Percentiles rank a stretch among this genome's conserved stretches.
Evolutionary conservation across 2,113 vertebrate genomes (phyloP).

Genomic region (Dromaius novaehollandiae): DNA sequence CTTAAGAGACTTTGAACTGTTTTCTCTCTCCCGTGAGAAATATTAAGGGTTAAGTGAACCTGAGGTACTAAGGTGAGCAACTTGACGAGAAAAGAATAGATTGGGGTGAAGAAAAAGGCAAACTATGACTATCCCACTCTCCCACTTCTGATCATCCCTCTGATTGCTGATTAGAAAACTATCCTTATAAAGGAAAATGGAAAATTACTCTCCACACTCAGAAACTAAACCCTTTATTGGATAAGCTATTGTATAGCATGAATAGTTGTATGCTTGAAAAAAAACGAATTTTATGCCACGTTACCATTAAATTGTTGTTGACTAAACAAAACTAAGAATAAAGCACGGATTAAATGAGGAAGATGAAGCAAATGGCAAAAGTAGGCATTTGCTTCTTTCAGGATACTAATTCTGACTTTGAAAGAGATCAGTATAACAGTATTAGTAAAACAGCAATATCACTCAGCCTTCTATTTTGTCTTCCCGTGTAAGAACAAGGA

Average conservation of each 20-base stretch:
- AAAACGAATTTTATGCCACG: background rate
- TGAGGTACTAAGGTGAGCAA: background rate
- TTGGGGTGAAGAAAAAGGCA: background rate
- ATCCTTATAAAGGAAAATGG: background rate
- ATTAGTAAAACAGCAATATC: background rate
- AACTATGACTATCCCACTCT: background rate
- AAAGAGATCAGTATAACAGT: background rate
- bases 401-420: background rate
- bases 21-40: background rate
- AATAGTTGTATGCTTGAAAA: background rate
- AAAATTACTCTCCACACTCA: background rate
- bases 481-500: background rate
- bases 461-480: background rate
- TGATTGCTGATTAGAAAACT: background rate
- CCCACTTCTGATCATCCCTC: background rate
- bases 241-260: background rate
- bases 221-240: background rate
- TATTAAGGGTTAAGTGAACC: background rate
- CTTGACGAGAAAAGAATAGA: background rate
- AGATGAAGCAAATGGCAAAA: background rate
- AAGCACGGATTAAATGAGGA: background rate
- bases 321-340: background rate
- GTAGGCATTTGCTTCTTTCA: background rate
- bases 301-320: background rate
- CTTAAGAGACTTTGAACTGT: background rate